phyloP scores from a whole-genome alignment of 1,140 invertebrate species.

The Nymphalis io region DNA sequence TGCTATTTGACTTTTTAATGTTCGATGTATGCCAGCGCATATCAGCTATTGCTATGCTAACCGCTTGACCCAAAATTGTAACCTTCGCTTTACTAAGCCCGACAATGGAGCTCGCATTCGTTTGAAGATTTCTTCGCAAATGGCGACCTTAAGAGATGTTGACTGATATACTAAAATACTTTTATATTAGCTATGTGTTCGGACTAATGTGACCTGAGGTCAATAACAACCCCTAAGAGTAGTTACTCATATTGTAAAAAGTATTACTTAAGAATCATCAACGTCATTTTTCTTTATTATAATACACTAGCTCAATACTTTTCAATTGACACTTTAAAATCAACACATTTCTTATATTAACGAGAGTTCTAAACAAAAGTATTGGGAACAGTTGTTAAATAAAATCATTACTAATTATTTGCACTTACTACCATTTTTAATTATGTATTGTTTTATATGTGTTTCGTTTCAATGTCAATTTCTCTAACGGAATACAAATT shows the following conservation, averaged over 20 bases:
- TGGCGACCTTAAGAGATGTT: background rate
- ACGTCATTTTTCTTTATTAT: too few relatives aligned
- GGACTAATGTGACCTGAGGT: too few relatives aligned
- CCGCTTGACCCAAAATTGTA: constrained; percentile 26
- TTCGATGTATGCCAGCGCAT: constrained; percentile 12
- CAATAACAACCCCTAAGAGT: too few relatives aligned
- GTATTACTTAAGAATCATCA: too few relatives aligned
- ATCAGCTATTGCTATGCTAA: constrained; percentile 17
- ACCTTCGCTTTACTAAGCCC: constrained; percentile 15
- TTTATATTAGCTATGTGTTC: background rate
- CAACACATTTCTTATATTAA: too few relatives aligned
- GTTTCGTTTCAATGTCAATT: background rate
- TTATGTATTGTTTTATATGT: background rate
- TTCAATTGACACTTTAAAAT: too few relatives aligned
- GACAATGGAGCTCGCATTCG: constrained; percentile 14
- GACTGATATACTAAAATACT: background rate
- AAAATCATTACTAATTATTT: background rate
- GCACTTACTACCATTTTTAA: background rate
- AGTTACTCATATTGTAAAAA: too few relatives aligned
- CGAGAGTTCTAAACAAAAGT: too few relatives aligned
- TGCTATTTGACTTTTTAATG: constrained; percentile 3
- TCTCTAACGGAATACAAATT: background rate
- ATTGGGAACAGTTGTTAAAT: background rate
- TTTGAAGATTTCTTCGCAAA: constrained; percentile 14
- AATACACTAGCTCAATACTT: too few relatives aligned